These are phyloP conservation scores for Plebejus argus DNA, from an alignment of 2,888 invertebrate genomes.

Conservation along the genomic window DNA sequence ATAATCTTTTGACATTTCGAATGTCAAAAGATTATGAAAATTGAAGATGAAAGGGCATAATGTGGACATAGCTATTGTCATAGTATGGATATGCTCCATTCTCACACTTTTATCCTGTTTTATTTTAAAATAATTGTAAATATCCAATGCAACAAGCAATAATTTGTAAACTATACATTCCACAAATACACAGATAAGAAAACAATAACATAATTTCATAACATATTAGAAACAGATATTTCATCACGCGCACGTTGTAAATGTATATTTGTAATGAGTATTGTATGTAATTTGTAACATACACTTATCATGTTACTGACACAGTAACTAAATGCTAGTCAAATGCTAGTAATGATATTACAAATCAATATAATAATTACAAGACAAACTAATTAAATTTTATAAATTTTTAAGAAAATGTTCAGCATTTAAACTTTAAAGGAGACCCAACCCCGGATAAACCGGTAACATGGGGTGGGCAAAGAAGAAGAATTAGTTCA, in stretches of 20 bases:
- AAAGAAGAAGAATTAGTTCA: too few species aligned
- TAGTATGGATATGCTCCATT: too few species aligned
- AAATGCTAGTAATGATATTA: not conserved
- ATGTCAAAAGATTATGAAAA: too few species aligned
- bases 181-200: not conserved
- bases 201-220: conserved; percentile 6
- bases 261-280: not conserved
- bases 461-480: too few species aligned
- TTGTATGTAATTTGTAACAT: conserved; percentile 5
- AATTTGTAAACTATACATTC: not conserved
- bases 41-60: too few species aligned
- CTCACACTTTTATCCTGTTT: too few species aligned
- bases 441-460: too few species aligned
- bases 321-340: not conserved
- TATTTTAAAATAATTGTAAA: too few species aligned
- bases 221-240: conserved; percentile 3
- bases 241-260: not conserved
- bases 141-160: not conserved
- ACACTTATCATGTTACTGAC: not conserved
- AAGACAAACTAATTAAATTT: not conserved
- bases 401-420: too few species aligned
- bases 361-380: not conserved
- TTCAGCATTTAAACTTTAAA: too few species aligned
- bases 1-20: too few species aligned
- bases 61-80: too few species aligned